phyloP scores from a whole-genome alignment of 2,888 invertebrate genomes.

The Cheilosia pagana region DNA sequence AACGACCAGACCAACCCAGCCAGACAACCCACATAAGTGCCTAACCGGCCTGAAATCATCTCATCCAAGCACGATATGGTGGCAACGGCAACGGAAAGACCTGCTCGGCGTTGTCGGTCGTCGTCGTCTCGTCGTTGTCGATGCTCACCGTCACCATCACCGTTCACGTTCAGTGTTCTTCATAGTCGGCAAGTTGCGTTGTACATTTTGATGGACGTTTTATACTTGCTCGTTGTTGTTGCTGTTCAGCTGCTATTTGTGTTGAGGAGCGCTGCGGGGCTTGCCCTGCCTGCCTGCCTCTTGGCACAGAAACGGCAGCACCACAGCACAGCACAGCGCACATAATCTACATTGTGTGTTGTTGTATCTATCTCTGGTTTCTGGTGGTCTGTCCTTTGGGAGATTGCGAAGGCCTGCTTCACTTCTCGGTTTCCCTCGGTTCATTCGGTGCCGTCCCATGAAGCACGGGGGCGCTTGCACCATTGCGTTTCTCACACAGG shows the following conservation, averaged over 20 bases:
- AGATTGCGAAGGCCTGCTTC: slow-evolving; percentile 55
- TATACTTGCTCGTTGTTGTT: slow-evolving; percentile 28
- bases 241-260: slow-evolving; percentile 45
- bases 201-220: slow-evolving; percentile 51
- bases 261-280: slow-evolving; percentile 48
- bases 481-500: neutral
- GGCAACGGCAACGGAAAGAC: slow-evolving; percentile 54
- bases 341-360: slow-evolving; percentile 38
- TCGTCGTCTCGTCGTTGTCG: neutral
- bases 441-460: slow-evolving; percentile 1
- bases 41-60: slow-evolving; percentile 74
- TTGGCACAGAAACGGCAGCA: slow-evolving; percentile 50
- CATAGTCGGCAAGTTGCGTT: neutral
- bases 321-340: slow-evolving; percentile 27
- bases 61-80: slow-evolving; percentile 71
- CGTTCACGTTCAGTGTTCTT: slow-evolving; percentile 15
- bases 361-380: slow-evolving; percentile 28
- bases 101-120: slow-evolving; percentile 43
- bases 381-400: slow-evolving; percentile 54
- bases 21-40: slow-evolving; percentile 69
- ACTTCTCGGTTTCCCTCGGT: slow-evolving; percentile 65
- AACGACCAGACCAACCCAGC: slow-evolving; percentile 55
- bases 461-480: slow-evolving; percentile 4
- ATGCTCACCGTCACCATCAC: neutral
- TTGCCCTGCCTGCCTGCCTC: slow-evolving; percentile 48